Evolutionary conservation across 2,113 vertebrate genomes (phyloP), one percentile per base, ranked within the genome.

Genomic region (Papio anubis): DNA sequence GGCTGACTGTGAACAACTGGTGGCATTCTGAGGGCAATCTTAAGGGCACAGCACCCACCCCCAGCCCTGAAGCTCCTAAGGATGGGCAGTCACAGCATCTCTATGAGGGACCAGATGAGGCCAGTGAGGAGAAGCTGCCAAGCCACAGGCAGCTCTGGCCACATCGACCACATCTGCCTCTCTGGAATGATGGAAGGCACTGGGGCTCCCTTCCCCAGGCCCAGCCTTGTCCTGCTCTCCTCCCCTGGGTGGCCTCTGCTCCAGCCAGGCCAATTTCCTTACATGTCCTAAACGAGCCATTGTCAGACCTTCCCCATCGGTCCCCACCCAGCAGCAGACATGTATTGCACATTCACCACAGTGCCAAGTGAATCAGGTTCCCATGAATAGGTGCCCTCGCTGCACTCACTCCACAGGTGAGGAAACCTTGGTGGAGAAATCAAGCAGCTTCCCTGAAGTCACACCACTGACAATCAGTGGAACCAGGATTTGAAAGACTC

Each of bases 331-430:
- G 23, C 6, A 23, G 21, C 73, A 52, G 91, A 88, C 78, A 4
- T 1, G 32, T 3, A 5, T 43, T n/a, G 13, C 48, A 84, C 81
- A 70, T 12, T 68, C 8, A 75, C 40, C 5, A 3, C 0, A 0
- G 25, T 50, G 83, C 84, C 70, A 52, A 50, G 84, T 78, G 75
- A 93, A 38, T 81, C 94, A 94, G 90, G 35, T 5, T 21, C 55
- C 57, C 73, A 5, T 13, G 1, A 70, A 66, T 20, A 52, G 35
- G 17, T 48, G 57, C 30, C 52, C 21, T 72, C 32, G 4, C 40
- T 48, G 11, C 30, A 35, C 91, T 94, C 32, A 35, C 48, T 64
- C 12, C 79, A 76, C 57, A 76, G 90, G 78, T 83, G 88, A 90
- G 78, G 45, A 93, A 95, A 68, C 12, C 16, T 88, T 6, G 0